A percentile compares a stretch with the other conserved stretches of the same genome.
Evolutionary conservation across 2,797 vertebrate species (phyloP).

Genomic region (Hozukius guyotensis): DNA sequence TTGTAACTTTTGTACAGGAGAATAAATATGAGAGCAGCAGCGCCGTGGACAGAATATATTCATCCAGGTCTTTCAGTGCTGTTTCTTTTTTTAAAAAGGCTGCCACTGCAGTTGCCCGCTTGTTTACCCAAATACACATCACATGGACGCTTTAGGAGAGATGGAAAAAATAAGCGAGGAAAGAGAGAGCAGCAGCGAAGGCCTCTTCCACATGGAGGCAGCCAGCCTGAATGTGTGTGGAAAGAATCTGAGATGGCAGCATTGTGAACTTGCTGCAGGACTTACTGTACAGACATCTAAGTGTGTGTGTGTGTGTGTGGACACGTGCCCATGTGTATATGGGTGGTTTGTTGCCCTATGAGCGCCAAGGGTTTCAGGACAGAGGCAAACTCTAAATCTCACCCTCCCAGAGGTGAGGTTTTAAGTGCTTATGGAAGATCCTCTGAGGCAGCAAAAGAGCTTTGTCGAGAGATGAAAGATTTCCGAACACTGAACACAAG

Average conservation of each 20-base stretch:
- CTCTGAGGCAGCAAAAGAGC: slow-evolving; percentile 42
- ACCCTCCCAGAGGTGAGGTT: slow-evolving; percentile 44
- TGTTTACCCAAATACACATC: slow-evolving; percentile 20
- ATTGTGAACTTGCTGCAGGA: slow-evolving; percentile 29
- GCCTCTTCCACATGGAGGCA: neutral
- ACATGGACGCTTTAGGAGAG: neutral
- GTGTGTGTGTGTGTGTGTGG: neutral
- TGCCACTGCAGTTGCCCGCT: neutral
- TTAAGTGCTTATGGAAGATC: slow-evolving; percentile 43
- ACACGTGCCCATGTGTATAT: neutral
- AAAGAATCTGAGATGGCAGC: slow-evolving; percentile 42
- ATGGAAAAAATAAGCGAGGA: neutral
- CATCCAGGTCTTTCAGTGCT: neutral
- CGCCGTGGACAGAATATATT: slow-evolving; percentile 26
- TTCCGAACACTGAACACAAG: slow-evolving; percentile 34
- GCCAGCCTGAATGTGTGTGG: slow-evolving; percentile 31
- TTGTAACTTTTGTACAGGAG: neutral
- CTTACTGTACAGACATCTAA: neutral
- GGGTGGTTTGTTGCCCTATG: neutral
- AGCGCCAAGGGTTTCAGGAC: slow-evolving; percentile 11
- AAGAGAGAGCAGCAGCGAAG: neutral
- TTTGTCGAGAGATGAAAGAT: slow-evolving; percentile 55
- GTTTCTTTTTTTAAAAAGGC: neutral
- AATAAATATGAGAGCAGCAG: slow-evolving; percentile 9
- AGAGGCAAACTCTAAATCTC: slow-evolving; percentile 28